A percentile compares a stretch with the other conserved stretches of the same genome.
These are phyloP conservation scores for Tineola bisselliella DNA, from an alignment of 2,888 invertebrate genomes.

Conservation along the genomic window DNA sequence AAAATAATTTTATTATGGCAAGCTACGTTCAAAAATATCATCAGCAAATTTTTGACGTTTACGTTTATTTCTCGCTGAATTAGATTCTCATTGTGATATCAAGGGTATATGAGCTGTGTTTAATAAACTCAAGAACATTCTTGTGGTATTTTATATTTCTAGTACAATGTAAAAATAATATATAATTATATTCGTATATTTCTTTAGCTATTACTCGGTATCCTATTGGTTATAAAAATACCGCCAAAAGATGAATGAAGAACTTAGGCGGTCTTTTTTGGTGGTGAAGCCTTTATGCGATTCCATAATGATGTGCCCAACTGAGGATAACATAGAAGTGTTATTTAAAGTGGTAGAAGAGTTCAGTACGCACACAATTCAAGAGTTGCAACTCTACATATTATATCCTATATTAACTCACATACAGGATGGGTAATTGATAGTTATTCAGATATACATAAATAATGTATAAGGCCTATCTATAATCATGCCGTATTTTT, in stretches of 20 bases:
- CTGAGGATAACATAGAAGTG: slow-evolving; percentile 36
- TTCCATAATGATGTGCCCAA: slow-evolving; percentile 54
- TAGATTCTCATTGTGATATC: too few relatives aligned
- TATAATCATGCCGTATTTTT: too few relatives aligned
- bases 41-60: too few relatives aligned
- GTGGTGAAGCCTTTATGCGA: slow-evolving; percentile 65
- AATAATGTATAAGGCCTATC: too few relatives aligned
- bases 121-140: too few relatives aligned
- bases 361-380: slow-evolving; percentile 45
- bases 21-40: too few relatives aligned
- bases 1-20: too few relatives aligned
- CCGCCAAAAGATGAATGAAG: slow-evolving; percentile 33
- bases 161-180: too few relatives aligned
- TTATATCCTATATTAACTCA: slow-evolving; percentile 52
- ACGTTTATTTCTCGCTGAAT: too few relatives aligned
- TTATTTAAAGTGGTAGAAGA: slow-evolving; percentile 36
- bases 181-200: neutral
- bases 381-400: slow-evolving; percentile 63
- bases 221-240: neutral
- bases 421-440: slow-evolving; percentile 27
- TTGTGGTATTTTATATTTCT: too few relatives aligned
- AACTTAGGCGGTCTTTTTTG: slow-evolving; percentile 41
- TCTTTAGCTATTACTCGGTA: neutral
- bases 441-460: too few relatives aligned
- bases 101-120: too few relatives aligned